phyloP scores from a whole-genome alignment of 1,140 invertebrate species.

The Helicoverpa armigera region DNA sequence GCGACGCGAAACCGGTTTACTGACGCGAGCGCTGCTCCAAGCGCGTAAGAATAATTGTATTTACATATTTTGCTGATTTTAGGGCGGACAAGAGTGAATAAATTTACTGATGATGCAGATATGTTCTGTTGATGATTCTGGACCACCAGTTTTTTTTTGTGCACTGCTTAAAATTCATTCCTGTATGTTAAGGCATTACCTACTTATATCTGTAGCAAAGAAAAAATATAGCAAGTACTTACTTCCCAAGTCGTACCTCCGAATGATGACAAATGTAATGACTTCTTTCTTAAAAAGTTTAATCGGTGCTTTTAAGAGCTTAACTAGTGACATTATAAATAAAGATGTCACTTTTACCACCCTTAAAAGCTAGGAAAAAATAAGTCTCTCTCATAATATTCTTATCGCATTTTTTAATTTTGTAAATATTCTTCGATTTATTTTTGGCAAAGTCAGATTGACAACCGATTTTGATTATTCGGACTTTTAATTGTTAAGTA shows the following conservation, averaged over 20 bases:
- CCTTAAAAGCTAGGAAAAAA: slow-evolving; percentile 23
- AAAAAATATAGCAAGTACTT: slow-evolving; percentile 50
- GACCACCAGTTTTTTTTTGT: no score
- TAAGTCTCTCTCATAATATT: background rate
- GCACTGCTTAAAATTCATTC: no score
- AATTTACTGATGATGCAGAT: no score
- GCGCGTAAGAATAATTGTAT: no score
- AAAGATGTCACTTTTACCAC: slow-evolving; percentile 12
- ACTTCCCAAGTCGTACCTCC: slow-evolving; percentile 76
- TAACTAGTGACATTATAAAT: slow-evolving; percentile 71
- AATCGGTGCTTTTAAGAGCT: slow-evolving; percentile 69
- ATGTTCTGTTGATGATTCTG: no score
- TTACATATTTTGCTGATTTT: no score
- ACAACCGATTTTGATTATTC: background rate
- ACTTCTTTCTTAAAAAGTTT: slow-evolving; percentile 78
- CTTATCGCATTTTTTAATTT: slow-evolving; percentile 34
- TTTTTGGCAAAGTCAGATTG: slow-evolving; percentile 22
- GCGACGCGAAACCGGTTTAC: no score
- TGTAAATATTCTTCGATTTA: slow-evolving; percentile 1
- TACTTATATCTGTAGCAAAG: background rate
- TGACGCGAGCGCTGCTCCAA: no score
- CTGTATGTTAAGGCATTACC: no score
- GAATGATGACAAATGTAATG: slow-evolving; percentile 75
- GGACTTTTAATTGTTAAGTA: background rate
- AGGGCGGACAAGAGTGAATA: no score